These are phyloP conservation scores for Nycticryphes semicollaris DNA, from an alignment of 2,113 vertebrate genomes.

Conservation along the genomic window DNA sequence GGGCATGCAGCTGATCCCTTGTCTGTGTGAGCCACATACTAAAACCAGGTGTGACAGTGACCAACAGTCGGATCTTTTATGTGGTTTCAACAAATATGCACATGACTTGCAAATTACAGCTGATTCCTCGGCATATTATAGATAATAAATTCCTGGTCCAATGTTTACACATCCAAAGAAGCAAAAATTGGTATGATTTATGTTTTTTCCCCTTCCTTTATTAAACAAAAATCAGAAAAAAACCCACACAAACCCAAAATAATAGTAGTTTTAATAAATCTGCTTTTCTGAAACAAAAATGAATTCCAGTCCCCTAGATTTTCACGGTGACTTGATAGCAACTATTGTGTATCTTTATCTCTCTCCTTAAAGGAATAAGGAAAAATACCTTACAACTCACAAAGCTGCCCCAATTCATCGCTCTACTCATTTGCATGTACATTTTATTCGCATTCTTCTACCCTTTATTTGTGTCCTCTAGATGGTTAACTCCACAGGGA, in stretches of 20 bases:
- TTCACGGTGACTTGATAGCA: background rate
- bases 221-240: background rate
- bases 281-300: background rate
- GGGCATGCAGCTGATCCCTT: background rate
- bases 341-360: background rate
- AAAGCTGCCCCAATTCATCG: background rate
- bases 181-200: background rate
- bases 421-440: slow-evolving; percentile 15
- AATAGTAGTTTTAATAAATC: background rate
- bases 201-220: background rate
- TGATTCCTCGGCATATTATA: background rate
- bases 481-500: slow-evolving; percentile 31
- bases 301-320: background rate
- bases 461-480: slow-evolving; percentile 20
- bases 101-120: background rate
- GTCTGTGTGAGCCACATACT: accelerated
- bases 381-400: background rate
- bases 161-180: background rate
- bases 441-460: slow-evolving; percentile 28
- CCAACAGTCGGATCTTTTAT: background rate
- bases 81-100: background rate
- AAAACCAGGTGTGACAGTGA: background rate
- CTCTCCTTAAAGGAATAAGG: background rate
- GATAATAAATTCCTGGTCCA: background rate
- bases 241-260: background rate